These are phyloP conservation scores for Scrobipalpa atriplicella DNA, from an alignment of 2,888 invertebrate species.

Conservation along the genomic window DNA sequence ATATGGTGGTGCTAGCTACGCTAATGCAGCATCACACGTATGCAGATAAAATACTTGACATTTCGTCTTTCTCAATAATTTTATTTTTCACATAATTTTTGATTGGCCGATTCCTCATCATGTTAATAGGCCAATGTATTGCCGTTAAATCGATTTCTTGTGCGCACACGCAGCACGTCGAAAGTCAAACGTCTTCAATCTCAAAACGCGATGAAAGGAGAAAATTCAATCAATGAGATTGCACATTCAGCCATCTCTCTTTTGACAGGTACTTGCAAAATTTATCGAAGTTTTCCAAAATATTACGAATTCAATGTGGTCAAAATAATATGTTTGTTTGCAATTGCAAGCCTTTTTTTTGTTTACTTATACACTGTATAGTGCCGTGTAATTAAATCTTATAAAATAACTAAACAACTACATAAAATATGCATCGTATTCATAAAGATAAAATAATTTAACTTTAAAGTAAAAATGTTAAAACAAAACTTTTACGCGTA, in stretches of 20 bases:
- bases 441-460: no score
- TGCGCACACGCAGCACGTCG: conserved; percentile 8
- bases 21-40: no score
- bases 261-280: conserved; percentile 13
- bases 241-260: conserved; percentile 22
- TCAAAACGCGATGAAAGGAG: conserved; percentile 25
- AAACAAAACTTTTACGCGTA: no score
- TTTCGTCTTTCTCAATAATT: not conserved
- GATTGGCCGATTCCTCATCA: conserved; percentile 1
- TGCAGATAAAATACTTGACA: not conserved
- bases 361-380: no score
- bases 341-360: no score
- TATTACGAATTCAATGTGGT: no score
- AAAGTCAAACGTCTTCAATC: conserved; percentile 26
- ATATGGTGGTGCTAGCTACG: no score
- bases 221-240: conserved; percentile 27
- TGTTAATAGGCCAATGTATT: conserved; percentile 21
- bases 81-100: not conserved
- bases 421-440: no score
- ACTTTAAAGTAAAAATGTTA: no score
- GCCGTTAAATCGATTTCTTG: conserved; percentile 19
- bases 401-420: not conserved
- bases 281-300: not conserved
- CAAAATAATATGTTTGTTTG: no score
- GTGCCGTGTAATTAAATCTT: not conserved